These are phyloP conservation scores for Actenoides lindsayi DNA, from an alignment of 2,113 vertebrate species.

Conservation along the genomic window DNA sequence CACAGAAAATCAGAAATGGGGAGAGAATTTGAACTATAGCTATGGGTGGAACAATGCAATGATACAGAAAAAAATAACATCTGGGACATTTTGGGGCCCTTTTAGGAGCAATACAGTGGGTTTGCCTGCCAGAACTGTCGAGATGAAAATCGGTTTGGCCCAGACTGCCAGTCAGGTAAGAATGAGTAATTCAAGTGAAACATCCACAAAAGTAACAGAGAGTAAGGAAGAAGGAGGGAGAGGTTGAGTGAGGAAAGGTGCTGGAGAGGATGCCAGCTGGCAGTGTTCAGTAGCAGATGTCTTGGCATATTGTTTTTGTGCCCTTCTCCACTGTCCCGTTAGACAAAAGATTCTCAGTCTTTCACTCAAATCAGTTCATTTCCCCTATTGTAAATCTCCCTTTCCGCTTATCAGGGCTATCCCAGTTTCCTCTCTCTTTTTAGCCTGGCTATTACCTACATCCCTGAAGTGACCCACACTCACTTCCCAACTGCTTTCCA, in stretches of 20 bases:
- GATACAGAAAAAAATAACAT: background rate
- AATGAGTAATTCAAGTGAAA: background rate
- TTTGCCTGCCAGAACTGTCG: conserved; percentile 87
- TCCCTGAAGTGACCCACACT: background rate
- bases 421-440: background rate
- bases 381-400: background rate
- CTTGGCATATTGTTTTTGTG: background rate
- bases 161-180: conserved; percentile 86
- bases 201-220: background rate
- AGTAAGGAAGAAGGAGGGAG: background rate
- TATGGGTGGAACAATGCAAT: background rate
- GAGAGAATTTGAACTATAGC: background rate
- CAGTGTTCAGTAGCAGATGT: background rate
- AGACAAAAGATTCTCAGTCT: background rate
- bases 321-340: background rate
- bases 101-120: conserved; percentile 86
- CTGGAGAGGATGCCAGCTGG: background rate
- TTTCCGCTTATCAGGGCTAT: background rate
- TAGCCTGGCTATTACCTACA: background rate
- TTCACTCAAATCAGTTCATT: background rate
- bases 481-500: background rate
- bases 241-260: background rate
- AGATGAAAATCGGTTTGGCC: conserved; percentile 79
- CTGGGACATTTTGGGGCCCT: background rate
- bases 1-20: background rate